Evolutionary conservation across 2,797 vertebrate species (phyloP), one percentile per base, ranked within the genome.

Genomic region (Dallia pectoralis): DNA sequence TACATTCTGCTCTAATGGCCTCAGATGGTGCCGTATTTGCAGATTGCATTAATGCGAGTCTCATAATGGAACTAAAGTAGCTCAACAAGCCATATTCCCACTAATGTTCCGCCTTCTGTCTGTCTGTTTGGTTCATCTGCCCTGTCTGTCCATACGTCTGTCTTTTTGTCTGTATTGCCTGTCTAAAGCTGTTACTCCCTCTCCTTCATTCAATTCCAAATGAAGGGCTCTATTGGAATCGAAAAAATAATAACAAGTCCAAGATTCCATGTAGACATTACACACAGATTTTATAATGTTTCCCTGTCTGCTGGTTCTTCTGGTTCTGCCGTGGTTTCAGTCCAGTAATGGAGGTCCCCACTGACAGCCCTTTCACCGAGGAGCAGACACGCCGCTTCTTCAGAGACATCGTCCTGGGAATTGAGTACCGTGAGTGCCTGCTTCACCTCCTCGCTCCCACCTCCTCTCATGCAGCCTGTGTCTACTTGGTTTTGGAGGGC

Each of bases 301-400:
- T 27, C 1, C 14, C 18, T 36, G 32, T 36, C 14, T 70, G 25
- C 18, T 59, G 53, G 11, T 59, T 25, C 59, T 36, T 36, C 3
- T 36, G 33, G 33, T 8, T 36, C 51, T 53, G 51, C 19, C 8
- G 4, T n/a, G 51, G 51, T 22, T n/a, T 4, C 67, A 99, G 98
- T 71, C 96, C 96, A 0, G 96, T 99, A 80, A 98, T 99, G 97
- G 98, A 99, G 79, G 97, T 99, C 4, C 98, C 98, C 2, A 91
- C 94, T 2, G 95, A 97, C 27, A 86, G 79, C 69, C 95, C 94
- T 25, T 95, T 98, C 84, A 88, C 93, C 0, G 97, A 98, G 86
- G 95, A 97, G 64, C 96, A 97, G 89, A 94, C 96, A 4, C 92
- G 96, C 49, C 82, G 93, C 53, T 97, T 97, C 90, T 96, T 99